Percentiles rank a stretch among this genome's conserved stretches.
These are phyloP conservation scores for Dicerorhinus sumatrensis DNA, from an alignment of 2,113 vertebrate genomes.

Conservation along the genomic window DNA sequence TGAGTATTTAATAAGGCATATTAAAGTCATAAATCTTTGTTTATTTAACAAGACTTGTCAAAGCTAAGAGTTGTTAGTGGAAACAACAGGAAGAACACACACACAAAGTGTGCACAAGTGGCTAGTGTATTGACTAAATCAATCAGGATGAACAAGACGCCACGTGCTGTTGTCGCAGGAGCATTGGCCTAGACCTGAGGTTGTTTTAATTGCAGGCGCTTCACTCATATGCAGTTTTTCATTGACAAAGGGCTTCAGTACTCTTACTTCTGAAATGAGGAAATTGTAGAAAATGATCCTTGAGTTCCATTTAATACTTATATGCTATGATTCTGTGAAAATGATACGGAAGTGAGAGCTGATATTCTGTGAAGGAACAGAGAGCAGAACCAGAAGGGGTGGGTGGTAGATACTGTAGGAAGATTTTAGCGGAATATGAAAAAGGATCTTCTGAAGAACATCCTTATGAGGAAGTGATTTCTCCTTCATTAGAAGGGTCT, in stretches of 20 bases:
- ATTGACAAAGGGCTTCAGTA: not conserved
- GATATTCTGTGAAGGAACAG: constrained; percentile 16
- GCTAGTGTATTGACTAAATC: not conserved
- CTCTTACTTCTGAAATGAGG: constrained; percentile 13
- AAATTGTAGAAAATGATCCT: not conserved
- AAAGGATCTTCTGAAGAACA: not conserved
- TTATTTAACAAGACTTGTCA: constrained; percentile 40
- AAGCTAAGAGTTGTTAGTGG: not conserved
- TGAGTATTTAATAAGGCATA: not conserved
- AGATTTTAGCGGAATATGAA: not conserved
- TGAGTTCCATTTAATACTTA: not conserved
- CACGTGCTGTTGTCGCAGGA: not conserved
- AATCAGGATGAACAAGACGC: not conserved
- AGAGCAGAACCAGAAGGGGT: not conserved
- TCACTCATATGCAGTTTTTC: not conserved
- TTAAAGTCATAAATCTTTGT: constrained; percentile 9
- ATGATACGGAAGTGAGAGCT: not conserved
- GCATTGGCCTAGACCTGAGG: not conserved
- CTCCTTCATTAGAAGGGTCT: not conserved
- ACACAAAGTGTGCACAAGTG: not conserved
- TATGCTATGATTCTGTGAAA: not conserved
- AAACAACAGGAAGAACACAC: not conserved
- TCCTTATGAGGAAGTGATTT: not conserved
- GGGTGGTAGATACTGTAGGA: not conserved
- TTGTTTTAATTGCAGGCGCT: not conserved